Evolutionary conservation across 2,888 invertebrate species (phyloP).

Genomic region (Sesia bembeciformis): DNA sequence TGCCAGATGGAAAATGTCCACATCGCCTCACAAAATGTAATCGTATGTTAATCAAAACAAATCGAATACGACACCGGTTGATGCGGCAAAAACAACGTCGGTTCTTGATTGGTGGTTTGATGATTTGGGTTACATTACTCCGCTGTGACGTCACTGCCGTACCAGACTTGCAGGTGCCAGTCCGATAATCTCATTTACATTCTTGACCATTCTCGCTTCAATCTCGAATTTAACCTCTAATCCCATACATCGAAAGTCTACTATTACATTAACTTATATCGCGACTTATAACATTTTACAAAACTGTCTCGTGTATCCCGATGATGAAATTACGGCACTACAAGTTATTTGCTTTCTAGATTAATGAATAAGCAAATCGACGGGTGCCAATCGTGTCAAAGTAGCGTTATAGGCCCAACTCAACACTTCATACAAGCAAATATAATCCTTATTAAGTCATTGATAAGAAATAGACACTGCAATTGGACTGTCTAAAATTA

Average conservation of each 20-base stretch:
- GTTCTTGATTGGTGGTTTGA: conserved; percentile 28
- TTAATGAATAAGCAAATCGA: conserved; percentile 4
- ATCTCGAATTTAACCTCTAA: conserved; percentile 4
- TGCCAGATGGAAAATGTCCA: conserved; percentile 10
- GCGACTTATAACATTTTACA: neutral
- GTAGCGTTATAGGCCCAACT: conserved; percentile 9
- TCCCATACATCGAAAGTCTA: neutral
- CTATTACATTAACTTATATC: neutral
- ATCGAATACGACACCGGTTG: conserved; percentile 23
- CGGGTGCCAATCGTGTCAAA: conserved; percentile 7
- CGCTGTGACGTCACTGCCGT: conserved; percentile 43
- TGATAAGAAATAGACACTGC: conserved; percentile 15
- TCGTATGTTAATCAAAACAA: conserved; percentile 24
- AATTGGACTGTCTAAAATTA: conserved; percentile 8
- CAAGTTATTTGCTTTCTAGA: conserved; percentile 5
- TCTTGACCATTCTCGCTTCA: conserved; percentile 22
- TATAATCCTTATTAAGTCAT: conserved; percentile 8
- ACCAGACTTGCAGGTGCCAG: conserved; percentile 65
- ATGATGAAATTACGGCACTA: conserved; percentile 7
- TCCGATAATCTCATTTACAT: conserved; percentile 46
- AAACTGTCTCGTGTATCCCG: conserved; percentile 5
- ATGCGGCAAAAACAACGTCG: conserved; percentile 17
- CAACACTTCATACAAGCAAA: neutral
- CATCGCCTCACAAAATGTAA: conserved; percentile 11
- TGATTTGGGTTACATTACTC: conserved; percentile 28